Evolutionary conservation across 2,113 vertebrate species (phyloP).

Genomic region (Ariopsis seemanni): DNA sequence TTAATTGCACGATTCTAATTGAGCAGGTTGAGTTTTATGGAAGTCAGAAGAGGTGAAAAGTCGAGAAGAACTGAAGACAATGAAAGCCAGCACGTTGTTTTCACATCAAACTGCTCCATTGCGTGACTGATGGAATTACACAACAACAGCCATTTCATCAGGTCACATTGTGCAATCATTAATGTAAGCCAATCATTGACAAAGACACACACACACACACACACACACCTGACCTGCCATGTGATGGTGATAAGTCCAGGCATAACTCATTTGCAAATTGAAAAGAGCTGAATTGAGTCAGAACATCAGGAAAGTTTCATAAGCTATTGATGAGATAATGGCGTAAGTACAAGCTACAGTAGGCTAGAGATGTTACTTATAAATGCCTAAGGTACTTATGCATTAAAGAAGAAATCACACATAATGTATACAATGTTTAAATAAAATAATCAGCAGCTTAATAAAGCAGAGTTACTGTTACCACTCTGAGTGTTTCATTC

Average conservation of each 20-base stretch:
- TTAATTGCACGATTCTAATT: background rate
- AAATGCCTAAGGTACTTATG: background rate
- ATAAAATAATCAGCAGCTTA: background rate
- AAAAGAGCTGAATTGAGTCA: background rate
- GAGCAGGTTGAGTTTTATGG: background rate
- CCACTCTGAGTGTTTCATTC: background rate
- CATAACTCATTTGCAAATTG: background rate
- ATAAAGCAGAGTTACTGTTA: background rate
- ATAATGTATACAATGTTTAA: background rate
- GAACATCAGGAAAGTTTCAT: background rate
- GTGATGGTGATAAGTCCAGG: background rate
- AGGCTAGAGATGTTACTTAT: background rate
- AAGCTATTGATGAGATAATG: background rate
- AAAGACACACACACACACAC: background rate
- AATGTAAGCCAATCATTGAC: slow-evolving; percentile 30
- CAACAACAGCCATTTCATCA: slow-evolving; percentile 1
- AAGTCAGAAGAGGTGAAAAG: background rate
- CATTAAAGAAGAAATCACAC: background rate
- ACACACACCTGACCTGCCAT: background rate
- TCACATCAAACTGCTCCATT: background rate
- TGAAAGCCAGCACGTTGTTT: background rate
- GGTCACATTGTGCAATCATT: slow-evolving; percentile 25
- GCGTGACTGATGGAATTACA: slow-evolving; percentile 37
- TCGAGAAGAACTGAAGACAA: background rate
- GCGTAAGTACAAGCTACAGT: background rate